A percentile compares a stretch with the other conserved stretches of the same genome.
Conservation (phyloP, 2,113 vertebrate genomes). For the Lagopus leucura region DNA sequence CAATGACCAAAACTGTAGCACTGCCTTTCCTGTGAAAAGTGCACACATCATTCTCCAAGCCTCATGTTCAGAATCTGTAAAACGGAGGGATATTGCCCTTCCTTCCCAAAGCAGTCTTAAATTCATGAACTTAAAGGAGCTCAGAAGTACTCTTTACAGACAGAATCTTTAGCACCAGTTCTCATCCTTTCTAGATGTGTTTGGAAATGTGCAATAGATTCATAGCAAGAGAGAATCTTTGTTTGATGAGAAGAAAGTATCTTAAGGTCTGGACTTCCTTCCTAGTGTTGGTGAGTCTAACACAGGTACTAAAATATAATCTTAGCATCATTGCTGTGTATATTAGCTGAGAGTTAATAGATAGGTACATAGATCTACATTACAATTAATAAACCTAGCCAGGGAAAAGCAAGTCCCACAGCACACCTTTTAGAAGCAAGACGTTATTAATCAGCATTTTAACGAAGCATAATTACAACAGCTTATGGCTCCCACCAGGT, state of each 20-base stretch:
- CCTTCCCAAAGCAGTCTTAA: background rate
- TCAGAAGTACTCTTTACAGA: background rate
- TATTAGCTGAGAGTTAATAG: constrained; percentile 67
- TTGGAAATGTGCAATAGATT: background rate
- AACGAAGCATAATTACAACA: constrained; percentile 79
- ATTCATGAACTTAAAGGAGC: background rate
- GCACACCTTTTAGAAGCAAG: constrained; percentile 61
- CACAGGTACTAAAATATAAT: constrained; percentile 37
- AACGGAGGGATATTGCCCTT: background rate
- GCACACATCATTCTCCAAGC: background rate
- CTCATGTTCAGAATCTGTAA: background rate
- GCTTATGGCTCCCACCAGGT: constrained; percentile 77
- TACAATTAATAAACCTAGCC: constrained; percentile 66
- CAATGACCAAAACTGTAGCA: rapidly evolving
- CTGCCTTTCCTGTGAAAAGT: background rate
- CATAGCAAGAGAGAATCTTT: background rate
- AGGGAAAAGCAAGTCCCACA: constrained; percentile 59
- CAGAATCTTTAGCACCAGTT: background rate
- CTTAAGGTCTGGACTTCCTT: constrained; percentile 12
- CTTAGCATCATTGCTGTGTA: constrained; percentile 43
- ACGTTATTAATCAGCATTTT: constrained; percentile 80
- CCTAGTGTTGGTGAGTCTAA: background rate
- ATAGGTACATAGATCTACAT: constrained; percentile 69
- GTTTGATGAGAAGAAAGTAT: background rate
- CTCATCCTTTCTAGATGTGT: background rate